Percentiles rank a stretch among this genome's conserved stretches.
These are phyloP conservation scores for Antrozous pallidus DNA, from an alignment of 2,797 vertebrate species.

Conservation along the genomic window DNA sequence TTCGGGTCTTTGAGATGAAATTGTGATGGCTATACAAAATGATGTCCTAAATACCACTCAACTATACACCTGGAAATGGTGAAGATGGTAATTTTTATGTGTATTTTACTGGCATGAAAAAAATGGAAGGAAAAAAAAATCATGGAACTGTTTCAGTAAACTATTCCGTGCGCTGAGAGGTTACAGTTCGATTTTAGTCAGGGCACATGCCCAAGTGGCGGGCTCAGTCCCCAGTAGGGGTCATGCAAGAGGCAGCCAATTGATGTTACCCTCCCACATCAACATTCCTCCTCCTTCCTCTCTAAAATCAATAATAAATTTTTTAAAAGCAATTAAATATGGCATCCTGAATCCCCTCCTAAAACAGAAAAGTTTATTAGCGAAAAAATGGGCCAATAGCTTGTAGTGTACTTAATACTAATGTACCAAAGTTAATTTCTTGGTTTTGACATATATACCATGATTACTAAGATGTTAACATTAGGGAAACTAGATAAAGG, in stretches of 20 bases:
- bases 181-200: no score
- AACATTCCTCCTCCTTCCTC: no score
- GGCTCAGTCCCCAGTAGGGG: no score
- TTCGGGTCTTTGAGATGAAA: not conserved
- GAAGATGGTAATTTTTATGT: not conserved
- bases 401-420: not conserved
- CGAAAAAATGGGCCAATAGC: not conserved
- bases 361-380: not conserved
- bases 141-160: not conserved
- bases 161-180: not conserved
- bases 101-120: not conserved
- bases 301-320: no score
- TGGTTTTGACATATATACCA: not conserved
- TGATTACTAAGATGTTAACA: not conserved
- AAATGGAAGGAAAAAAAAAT: not conserved
- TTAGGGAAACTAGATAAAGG: not conserved
- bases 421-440: not conserved
- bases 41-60: not conserved
- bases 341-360: not conserved
- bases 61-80: not conserved
- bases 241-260: no score
- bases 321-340: not conserved
- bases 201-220: no score
- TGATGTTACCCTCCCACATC: no score
- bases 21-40: not conserved